Evolutionary conservation across 2,113 vertebrate species (phyloP).

Genomic region (Sphaerodactylus townsendi): DNA sequence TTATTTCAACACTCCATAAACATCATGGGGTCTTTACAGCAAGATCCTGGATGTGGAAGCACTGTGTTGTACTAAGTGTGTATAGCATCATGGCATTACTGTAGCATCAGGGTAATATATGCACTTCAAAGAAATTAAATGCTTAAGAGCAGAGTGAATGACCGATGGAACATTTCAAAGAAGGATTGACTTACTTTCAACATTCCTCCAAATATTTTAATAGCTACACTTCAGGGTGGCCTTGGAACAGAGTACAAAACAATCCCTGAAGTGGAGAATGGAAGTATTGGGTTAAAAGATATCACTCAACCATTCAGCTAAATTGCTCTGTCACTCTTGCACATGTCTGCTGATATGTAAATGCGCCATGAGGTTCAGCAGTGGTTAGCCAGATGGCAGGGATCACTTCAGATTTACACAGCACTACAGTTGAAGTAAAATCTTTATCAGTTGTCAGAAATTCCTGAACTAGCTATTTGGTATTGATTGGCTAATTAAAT

Average conservation of each 20-base stretch:
- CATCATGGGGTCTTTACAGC: no score
- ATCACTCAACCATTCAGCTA: not conserved
- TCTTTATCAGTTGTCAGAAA: conserved; percentile 10
- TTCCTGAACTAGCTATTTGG: not conserved
- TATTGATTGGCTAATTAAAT: conserved; percentile 30
- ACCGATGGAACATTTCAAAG: not conserved
- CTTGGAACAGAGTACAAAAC: not conserved
- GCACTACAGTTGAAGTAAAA: conserved; percentile 6
- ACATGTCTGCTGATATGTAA: not conserved
- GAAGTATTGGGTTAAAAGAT: conserved; percentile 2
- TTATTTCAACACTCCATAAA: not conserved
- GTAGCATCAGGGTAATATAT: not conserved
- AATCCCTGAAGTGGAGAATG: not conserved
- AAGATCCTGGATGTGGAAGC: no score
- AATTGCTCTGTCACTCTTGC: not conserved
- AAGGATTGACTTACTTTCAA: not conserved
- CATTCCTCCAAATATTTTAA: not conserved
- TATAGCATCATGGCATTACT: not conserved
- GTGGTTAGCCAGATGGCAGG: not conserved
- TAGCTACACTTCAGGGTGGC: not conserved
- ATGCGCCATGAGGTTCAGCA: not conserved
- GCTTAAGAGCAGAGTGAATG: not conserved
- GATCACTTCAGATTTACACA: not conserved
- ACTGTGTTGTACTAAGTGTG: not conserved
- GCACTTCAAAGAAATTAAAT: not conserved